These are phyloP conservation scores for Mugil cephalus DNA, from an alignment of 2,113 vertebrate genomes.

Conservation along the genomic window DNA sequence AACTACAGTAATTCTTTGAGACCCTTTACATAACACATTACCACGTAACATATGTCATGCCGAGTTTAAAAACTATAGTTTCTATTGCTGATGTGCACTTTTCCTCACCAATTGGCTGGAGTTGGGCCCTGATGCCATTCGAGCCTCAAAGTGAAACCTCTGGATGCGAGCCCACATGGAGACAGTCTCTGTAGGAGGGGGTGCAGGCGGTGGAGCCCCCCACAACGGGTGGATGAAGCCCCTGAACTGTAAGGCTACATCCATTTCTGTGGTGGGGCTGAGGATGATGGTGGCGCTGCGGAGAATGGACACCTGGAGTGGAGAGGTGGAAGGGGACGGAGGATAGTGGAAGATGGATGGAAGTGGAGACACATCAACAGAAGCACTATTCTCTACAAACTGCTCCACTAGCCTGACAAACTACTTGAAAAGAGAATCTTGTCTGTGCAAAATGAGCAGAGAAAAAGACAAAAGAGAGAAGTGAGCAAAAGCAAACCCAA, in stretches of 20 bases:
- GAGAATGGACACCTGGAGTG: slow-evolving; percentile 88
- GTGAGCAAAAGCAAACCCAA: slow-evolving; percentile 24
- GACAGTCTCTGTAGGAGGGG: slow-evolving; percentile 82
- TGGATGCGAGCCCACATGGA: slow-evolving; percentile 92
- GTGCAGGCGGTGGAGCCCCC: slow-evolving; percentile 81
- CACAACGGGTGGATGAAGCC: slow-evolving; percentile 92
- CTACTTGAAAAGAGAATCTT: slow-evolving; percentile 35
- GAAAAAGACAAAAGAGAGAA: background rate
- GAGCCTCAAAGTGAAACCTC: slow-evolving; percentile 89
- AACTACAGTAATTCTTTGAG: too few species aligned
- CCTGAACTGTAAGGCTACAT: slow-evolving; percentile 90
- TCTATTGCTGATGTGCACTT: background rate
- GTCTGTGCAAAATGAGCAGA: slow-evolving; percentile 46
- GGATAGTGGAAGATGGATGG: slow-evolving; percentile 54
- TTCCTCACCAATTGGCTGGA: slow-evolving; percentile 87
- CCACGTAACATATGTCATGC: too few species aligned
- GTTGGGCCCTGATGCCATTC: slow-evolving; percentile 86
- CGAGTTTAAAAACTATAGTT: too few species aligned
- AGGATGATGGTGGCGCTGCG: slow-evolving; percentile 90
- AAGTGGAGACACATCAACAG: slow-evolving; percentile 73
- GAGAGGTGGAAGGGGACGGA: slow-evolving; percentile 37
- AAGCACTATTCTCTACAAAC: slow-evolving; percentile 69
- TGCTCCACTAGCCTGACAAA: slow-evolving; percentile 42
- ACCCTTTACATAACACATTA: too few species aligned
- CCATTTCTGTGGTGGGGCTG: slow-evolving; percentile 90